Base-by-base conservation (phyloP, 2,797 vertebrate genomes). In the Anguilla pacifica region DNA sequence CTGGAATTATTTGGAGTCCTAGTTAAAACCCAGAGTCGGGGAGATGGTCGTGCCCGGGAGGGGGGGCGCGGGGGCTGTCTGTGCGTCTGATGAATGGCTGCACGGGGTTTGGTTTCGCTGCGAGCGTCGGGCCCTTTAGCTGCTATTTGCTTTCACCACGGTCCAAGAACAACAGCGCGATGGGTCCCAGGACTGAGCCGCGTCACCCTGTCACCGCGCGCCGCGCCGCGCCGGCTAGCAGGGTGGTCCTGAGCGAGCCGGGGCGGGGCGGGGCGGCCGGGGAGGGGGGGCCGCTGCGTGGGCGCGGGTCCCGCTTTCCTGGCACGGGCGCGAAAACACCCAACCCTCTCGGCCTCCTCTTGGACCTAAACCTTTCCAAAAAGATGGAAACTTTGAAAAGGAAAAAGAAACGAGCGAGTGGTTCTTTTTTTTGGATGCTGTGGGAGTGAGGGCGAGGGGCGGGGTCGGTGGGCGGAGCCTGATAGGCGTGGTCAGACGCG, bases 81-180 rank as follows among this genome's bases (percentile, higher is more conserved):
- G 93, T 89, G 95, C 95, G 95, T 28, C 96, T 99, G 98, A 99
- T 98, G 96, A 98, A 99, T 98, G 98, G 96, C 97, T 97, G 90
- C 94, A 96, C 94, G 95, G 94, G 96, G 95, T 97, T 97, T 97
- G 97, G 96, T 97, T 98, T 98, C 95, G 97, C 97, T 97, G 95
- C 95, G 92, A 96, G 97, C 96, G 92, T 90, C 91, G 94, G 96
- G 98, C 96, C 96, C 96, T 97, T 97, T 97, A 98, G 97, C 97
- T 96, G 96, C 97, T 97, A 95, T 98, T 98, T 97, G 97, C 97
- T 97, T 98, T 98, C 97, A 97, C 96, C 96, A 94, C 94, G 96
- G 97, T 98, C 98, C 98, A 98, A 98, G 96, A 98, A 98, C 97
- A 98, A 98, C 98, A 97, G 96, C 96, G 95, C 94, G 96, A 97